Conservation (phyloP, 1,140 invertebrate genomes). For the Trichomalopsis sarcophagae region DNA sequence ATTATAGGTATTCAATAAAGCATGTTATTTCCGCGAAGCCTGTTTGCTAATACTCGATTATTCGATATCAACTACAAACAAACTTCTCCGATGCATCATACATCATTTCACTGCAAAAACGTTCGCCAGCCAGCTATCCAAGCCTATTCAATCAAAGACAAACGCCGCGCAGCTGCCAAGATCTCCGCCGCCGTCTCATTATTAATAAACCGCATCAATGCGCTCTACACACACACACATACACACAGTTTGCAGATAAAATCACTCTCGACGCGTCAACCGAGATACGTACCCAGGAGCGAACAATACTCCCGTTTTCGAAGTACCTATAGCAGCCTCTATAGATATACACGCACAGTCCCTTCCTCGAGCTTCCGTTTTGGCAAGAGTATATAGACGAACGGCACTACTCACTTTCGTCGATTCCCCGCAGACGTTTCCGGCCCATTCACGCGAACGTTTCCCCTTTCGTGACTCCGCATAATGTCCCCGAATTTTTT, state of each 20-base stretch:
- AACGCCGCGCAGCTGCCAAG: not conserved
- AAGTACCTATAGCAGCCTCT: not conserved
- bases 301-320: not conserved
- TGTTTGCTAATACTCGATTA: no score
- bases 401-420: not conserved
- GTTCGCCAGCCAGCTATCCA: not conserved
- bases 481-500: constrained; percentile 1
- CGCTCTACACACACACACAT: not conserved
- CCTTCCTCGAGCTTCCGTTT: not conserved
- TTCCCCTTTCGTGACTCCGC: not conserved
- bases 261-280: not conserved
- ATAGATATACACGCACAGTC: no score
- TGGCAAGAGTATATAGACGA: not conserved
- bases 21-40: no score
- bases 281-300: not conserved
- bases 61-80: no score
- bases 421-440: constrained; percentile 25
- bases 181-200: not conserved
- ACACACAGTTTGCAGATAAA: not conserved
- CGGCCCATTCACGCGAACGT: constrained; percentile 22
- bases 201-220: not conserved
- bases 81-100: no score
- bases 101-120: no score
- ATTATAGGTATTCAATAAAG: not conserved
- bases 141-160: not conserved